Base-by-base conservation (phyloP, 2,113 vertebrate species). In the Rhodinocichla rosea region DNA sequence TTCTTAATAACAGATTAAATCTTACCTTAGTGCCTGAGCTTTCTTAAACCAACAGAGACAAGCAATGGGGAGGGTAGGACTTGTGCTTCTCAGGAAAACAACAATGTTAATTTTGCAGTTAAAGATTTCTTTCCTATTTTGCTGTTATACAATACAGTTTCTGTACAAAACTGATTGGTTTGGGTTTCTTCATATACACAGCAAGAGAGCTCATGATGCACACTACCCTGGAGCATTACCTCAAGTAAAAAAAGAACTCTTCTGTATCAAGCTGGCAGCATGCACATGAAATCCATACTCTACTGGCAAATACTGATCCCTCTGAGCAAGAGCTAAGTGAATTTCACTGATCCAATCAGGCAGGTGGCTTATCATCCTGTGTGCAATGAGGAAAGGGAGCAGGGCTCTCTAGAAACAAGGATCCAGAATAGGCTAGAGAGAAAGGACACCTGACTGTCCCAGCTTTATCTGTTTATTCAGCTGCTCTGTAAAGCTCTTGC, bases 231-330 rank as follows among this genome's bases (percentile, higher is more conserved):
- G 55, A 96, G 82, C 78, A 86, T 37, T 39, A 87, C 87, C 70
- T 69, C 59, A 55, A 95, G 75, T 55, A 49, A 52, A 23, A 86
- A 60, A 79, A n/a, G n/a, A n/a, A 59, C 30, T 57, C 32, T 40
- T 77, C 87, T 80, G 35, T 65, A 70, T 74, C 78, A 91, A 79
- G 39, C 84, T 91, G 82, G 55, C 82, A 96, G 69, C 42, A 52
- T 49, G 24, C 81, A 69, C 65, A 76, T 83, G 62, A 97, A 96
- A 96, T 95, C 74, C 74, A 55, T 82, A 73, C 40, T 87, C 57
- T 33, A 19, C 74, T 76, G 56, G 65, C 78, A 95, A 87, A 79
- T 89, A 91, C 82, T 92, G 84, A 87, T 94, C 81, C 83, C 87
- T 81, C 65, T 83, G 87, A 95, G 93, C 23, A 3, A 91, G 57